Evolutionary conservation across 2,797 vertebrate genomes (phyloP), one percentile per base, ranked within the genome.

Genomic region (Valencia hispanica): DNA sequence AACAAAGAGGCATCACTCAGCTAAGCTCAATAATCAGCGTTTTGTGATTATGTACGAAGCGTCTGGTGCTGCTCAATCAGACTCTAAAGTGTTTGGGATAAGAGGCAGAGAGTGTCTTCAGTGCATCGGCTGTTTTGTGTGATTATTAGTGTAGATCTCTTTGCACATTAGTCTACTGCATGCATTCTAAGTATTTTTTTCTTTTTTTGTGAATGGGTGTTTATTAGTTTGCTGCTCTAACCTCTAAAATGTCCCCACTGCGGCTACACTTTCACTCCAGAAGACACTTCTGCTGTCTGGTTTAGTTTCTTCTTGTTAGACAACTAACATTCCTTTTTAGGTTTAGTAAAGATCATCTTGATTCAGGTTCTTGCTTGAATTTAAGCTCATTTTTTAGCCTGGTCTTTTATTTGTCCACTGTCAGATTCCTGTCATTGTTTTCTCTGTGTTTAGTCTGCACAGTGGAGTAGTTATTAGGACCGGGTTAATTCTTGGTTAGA

Each of bases 31-130:
- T 79, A 82, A 89, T 87, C 83, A 80, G 71, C 10, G 41, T 36
- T 73, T 15, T 73, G 63, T 93, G 82, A 92, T 93, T 92, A 93
- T 93, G 79, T 47, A 93, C 88, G 70, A 84, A 27, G 45, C 66
- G 51, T 81, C 39, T 71, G 78, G 79, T 79, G 73, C 76, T 36
- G 48, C 83, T 89, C 80, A 91, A 79, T 93, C 89, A 90, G 74
- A 70, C 84, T 79, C 82, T 68, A 79, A 79, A 66, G 39, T 75
- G 57, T 39, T 73, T 65, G 74, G 65, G 70, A 86, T 77, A 84
- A 78, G 68, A 82, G 79, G 78, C 72, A 20, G 11, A 74, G 45
- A 59, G 61, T 71, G 61, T 61, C 55, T 78, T 75, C 73, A 70
- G 3, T 68, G 78, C 25, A 47, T 27, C 8, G 2, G 17, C 51